These are phyloP conservation scores for Ectemnius lituratus DNA, from an alignment of 2,888 invertebrate species.

Conservation along the genomic window DNA sequence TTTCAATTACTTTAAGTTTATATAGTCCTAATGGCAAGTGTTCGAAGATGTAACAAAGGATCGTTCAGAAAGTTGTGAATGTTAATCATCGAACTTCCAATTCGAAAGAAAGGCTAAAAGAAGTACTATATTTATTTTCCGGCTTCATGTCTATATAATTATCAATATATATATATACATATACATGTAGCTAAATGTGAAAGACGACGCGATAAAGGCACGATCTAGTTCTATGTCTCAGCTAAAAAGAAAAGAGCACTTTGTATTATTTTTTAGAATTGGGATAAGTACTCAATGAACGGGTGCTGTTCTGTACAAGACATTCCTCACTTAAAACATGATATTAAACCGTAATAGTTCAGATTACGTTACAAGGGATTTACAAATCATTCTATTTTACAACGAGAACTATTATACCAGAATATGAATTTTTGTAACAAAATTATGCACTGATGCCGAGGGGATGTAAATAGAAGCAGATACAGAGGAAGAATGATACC, in stretches of 20 bases:
- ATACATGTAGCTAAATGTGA: slow-evolving; percentile 30
- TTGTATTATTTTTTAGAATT: slow-evolving; percentile 34
- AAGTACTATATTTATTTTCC: slow-evolving; percentile 47
- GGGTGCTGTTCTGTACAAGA: slow-evolving; percentile 28
- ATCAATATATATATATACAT: slow-evolving; percentile 47
- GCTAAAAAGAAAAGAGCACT: slow-evolving; percentile 23
- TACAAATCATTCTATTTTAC: not conserved
- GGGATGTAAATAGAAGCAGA: slow-evolving; percentile 40
- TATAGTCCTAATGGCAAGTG: slow-evolving; percentile 18
- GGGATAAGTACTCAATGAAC: slow-evolving; percentile 39
- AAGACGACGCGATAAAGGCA: slow-evolving; percentile 30
- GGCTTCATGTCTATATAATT: slow-evolving; percentile 51
- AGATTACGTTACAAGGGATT: slow-evolving; percentile 10
- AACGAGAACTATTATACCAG: not conserved
- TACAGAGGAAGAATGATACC: slow-evolving; percentile 18
- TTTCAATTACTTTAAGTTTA: slow-evolving; percentile 52
- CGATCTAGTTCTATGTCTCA: slow-evolving; percentile 36
- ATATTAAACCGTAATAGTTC: not conserved
- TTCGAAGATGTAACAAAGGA: slow-evolving; percentile 21
- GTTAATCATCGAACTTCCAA: slow-evolving; percentile 46
- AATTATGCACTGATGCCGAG: slow-evolving; percentile 24
- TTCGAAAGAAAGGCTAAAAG: slow-evolving; percentile 27
- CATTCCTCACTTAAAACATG: slow-evolving; percentile 8
- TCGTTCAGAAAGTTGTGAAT: slow-evolving; percentile 43
- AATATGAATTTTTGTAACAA: slow-evolving; percentile 23